A percentile compares a stretch with the other conserved stretches of the same genome.
These are phyloP conservation scores for Dendrocopos noguchii DNA, from an alignment of 2,113 vertebrate species.

Conservation along the genomic window DNA sequence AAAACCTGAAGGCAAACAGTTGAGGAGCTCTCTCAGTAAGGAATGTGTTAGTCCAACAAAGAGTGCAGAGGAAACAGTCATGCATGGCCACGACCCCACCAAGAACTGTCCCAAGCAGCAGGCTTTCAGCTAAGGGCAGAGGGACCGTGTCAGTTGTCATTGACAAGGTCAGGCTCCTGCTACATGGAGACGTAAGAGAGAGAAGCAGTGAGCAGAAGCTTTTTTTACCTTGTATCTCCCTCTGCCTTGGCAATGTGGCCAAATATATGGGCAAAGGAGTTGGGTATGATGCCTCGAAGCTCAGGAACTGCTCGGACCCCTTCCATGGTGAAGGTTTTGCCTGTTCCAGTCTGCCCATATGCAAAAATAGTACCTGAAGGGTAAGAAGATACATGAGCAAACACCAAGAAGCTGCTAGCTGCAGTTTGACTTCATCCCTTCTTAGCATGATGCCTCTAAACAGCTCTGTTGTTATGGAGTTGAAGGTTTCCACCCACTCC, in stretches of 20 bases:
- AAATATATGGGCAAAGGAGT: conserved; percentile 98
- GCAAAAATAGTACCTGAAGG: conserved; percentile 96
- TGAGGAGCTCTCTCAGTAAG: background rate
- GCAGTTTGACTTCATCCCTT: background rate
- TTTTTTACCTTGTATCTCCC: conserved; percentile 91
- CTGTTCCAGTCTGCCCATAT: conserved; percentile 98
- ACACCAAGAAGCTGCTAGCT: background rate
- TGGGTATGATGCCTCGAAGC: conserved; percentile 96
- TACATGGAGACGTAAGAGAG: background rate
- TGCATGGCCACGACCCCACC: background rate
- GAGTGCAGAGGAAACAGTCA: background rate
- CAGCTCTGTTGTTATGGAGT: background rate
- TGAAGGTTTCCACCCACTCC: background rate
- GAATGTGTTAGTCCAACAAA: background rate
- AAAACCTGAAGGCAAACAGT: conserved; percentile 82
- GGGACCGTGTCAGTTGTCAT: background rate
- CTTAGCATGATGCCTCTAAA: background rate
- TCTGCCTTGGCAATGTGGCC: conserved; percentile 99
- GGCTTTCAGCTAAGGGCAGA: background rate
- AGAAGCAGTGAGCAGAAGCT: background rate
- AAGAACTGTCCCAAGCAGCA: background rate
- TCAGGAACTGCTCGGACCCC: conserved; percentile 96
- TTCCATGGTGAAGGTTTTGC: conserved; percentile 99
- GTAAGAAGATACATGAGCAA: background rate
- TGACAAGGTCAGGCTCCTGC: background rate